These are phyloP conservation scores for Muraenolepis orangiensis DNA, from an alignment of 2,797 vertebrate species.

Conservation along the genomic window DNA sequence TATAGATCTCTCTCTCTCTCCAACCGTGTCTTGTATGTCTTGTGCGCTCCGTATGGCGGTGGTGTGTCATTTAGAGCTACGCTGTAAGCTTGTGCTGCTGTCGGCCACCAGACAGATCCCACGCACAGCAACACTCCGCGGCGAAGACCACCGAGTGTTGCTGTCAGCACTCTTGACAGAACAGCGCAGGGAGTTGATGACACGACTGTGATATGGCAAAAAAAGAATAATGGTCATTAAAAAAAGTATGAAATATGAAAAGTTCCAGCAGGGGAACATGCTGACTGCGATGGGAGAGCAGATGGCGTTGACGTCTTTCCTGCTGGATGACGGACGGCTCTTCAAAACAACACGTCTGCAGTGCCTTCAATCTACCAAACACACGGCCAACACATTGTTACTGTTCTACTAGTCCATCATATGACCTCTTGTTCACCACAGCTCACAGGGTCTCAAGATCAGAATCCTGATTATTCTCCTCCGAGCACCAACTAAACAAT, in stretches of 20 bases:
- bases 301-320: background rate
- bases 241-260: background rate
- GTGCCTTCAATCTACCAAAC: too few species aligned
- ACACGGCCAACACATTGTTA: background rate
- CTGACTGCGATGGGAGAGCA: background rate
- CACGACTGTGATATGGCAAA: background rate
- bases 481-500: too few species aligned
- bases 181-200: background rate
- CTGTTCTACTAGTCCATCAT: background rate
- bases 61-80: background rate
- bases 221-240: background rate
- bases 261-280: background rate
- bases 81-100: constrained; percentile 10
- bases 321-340: background rate
- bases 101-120: background rate
- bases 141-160: constrained; percentile 4
- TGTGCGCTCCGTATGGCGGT: too few species aligned
- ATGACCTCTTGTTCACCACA: background rate
- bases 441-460: background rate
- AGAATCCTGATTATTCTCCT: background rate
- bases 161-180: background rate
- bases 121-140: constrained; percentile 7
- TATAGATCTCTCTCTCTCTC: background rate
- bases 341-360: background rate
- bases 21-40: too few species aligned